A percentile compares a stretch with the other conserved stretches of the same genome.
phyloP scores from a whole-genome alignment of 2,888 invertebrate species.

The Antheraea yamamai region DNA sequence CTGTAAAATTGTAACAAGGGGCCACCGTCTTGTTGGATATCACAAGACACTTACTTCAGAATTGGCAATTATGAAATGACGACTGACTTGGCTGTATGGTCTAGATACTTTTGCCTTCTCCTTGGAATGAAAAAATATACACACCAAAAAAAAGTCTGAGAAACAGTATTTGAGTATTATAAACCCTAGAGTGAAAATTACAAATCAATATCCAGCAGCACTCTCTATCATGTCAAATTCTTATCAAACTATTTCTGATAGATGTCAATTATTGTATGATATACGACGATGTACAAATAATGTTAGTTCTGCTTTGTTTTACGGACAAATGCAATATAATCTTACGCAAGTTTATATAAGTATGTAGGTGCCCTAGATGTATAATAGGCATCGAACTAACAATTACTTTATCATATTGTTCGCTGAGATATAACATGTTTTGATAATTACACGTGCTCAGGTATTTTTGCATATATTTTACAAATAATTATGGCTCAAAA shows the following conservation, averaged over 20 bases:
- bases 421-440: neutral
- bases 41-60: too few species aligned
- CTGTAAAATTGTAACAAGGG: too few species aligned
- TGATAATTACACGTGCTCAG: neutral
- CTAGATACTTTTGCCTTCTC: too few species aligned
- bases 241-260: neutral
- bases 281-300: neutral
- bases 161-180: too few species aligned
- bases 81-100: too few species aligned
- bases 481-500: neutral
- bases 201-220: too few species aligned
- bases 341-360: neutral
- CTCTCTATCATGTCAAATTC: neutral
- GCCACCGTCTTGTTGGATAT: too few species aligned
- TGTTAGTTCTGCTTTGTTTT: neutral
- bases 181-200: too few species aligned
- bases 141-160: too few species aligned
- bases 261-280: neutral
- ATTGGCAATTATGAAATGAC: too few species aligned
- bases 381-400: neutral
- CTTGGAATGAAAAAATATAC: too few species aligned
- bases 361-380: slow-evolving; percentile 3
- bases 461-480: neutral
- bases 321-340: neutral
- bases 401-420: neutral